phyloP scores from a whole-genome alignment of 1,140 invertebrate genomes.

The Zaprionus gabonicus region DNA sequence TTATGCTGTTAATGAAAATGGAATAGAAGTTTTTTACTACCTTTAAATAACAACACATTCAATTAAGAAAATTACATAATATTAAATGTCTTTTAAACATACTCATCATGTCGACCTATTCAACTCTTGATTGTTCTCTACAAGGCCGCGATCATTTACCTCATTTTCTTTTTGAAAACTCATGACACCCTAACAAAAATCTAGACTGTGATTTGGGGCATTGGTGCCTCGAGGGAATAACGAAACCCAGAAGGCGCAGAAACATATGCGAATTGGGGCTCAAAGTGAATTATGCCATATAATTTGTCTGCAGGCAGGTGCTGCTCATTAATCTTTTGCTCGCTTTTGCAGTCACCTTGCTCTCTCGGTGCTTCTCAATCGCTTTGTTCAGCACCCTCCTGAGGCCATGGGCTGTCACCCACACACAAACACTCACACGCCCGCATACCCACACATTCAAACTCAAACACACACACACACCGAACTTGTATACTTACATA shows the following conservation, averaged over 20 bases:
- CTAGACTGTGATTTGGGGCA: conserved; percentile 16
- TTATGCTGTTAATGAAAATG: too few species aligned
- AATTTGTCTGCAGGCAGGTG: conserved; percentile 80
- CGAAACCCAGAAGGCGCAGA: conserved; percentile 1
- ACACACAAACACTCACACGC: conserved; percentile 2
- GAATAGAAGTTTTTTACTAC: too few species aligned
- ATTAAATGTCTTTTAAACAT: too few species aligned
- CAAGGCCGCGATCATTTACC: neutral
- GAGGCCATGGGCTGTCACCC: conserved; percentile 21
- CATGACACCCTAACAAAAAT: neutral
- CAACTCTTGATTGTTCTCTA: neutral
- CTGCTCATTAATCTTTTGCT: conserved; percentile 76
- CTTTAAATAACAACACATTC: too few species aligned
- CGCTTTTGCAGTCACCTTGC: conserved; percentile 51
- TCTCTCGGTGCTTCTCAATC: conserved; percentile 36
- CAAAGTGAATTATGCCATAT: conserved; percentile 77
- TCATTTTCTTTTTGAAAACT: neutral
- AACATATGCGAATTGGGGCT: conserved; percentile 57
- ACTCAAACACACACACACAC: neutral
- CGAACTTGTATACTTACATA: conserved; percentile 16
- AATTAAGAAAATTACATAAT: too few species aligned
- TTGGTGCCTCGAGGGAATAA: neutral
- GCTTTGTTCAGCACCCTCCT: conserved; percentile 57
- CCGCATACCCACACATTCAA: neutral
- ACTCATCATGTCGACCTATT: neutral